Conservation (phyloP, 2,797 vertebrate species). For the Smutsia gigantea region DNA sequence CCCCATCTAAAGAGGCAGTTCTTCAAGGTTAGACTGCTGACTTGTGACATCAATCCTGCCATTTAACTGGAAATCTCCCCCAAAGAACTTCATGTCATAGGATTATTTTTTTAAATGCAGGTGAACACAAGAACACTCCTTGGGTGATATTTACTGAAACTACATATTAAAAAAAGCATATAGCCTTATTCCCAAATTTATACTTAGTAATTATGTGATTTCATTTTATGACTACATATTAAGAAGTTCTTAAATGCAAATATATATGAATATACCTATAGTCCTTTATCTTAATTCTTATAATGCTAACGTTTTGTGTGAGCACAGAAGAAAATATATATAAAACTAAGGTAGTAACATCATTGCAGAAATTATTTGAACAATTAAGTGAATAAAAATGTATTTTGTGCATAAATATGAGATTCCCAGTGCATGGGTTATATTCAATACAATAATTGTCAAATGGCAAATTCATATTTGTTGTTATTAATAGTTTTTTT, state of each 20-base stretch:
- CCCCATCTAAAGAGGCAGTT: rapidly evolving
- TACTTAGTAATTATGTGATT: not conserved
- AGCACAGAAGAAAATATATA: not conserved
- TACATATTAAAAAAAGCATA: not conserved
- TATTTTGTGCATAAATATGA: not conserved
- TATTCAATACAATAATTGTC: not conserved
- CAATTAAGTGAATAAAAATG: not conserved
- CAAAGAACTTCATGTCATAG: not conserved
- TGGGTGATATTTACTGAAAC: not conserved
- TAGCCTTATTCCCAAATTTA: not conserved
- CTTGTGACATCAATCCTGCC: not conserved
- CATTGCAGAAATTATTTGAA: not conserved
- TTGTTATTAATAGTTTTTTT: not conserved
- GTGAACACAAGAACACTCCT: not conserved
- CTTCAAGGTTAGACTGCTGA: not conserved
- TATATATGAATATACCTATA: not conserved
- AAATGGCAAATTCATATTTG: not conserved
- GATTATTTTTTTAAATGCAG: not conserved
- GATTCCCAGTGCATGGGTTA: not conserved
- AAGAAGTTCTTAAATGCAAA: not conserved
- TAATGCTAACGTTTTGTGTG: not conserved
- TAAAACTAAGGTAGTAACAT: not conserved
- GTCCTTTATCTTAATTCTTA: not conserved
- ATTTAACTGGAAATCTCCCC: not conserved
- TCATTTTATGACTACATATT: not conserved